A percentile compares a stretch with the other conserved stretches of the same genome.
Conservation (phyloP, 2,797 vertebrate species). For the Smutsia temminckii region DNA sequence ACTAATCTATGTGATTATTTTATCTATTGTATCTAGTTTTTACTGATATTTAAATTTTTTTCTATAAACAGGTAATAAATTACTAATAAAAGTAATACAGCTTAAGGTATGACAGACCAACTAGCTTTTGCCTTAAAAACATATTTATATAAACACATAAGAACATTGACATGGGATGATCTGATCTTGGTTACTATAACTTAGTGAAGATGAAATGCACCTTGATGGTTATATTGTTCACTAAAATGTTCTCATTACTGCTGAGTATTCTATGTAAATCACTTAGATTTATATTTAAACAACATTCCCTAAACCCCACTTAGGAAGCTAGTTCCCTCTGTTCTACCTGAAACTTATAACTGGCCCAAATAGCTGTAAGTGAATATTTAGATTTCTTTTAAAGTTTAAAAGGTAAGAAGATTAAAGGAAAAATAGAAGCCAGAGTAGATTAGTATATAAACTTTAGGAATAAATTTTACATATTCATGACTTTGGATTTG, state of each 20-base stretch:
- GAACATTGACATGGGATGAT: not conserved
- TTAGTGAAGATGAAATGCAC: not conserved
- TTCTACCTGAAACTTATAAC: not conserved
- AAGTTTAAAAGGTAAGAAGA: not conserved
- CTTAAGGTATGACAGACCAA: not conserved
- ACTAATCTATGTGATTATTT: not conserved
- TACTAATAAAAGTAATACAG: not conserved
- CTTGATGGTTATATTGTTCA: not conserved
- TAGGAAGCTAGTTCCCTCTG: not conserved
- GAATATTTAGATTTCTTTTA: constrained; percentile 17
- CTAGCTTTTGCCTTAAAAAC: constrained; percentile 12
- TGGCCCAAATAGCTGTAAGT: not conserved
- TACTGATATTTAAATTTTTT: not conserved
- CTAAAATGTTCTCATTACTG: not conserved
- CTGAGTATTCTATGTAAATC: not conserved
- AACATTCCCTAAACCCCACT: not conserved
- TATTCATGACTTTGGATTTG: not conserved
- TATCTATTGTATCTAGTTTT: not conserved
- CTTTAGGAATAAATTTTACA: not conserved
- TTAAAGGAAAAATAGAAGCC: not conserved
- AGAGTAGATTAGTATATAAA: not conserved
- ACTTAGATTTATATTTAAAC: not conserved
- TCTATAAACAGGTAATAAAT: constrained; percentile 19
- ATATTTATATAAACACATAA: not conserved
- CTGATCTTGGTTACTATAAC: not conserved